A percentile compares a stretch with the other conserved stretches of the same genome.
Conservation (phyloP, 2,797 vertebrate species). For the Bradypodion ventrale region DNA sequence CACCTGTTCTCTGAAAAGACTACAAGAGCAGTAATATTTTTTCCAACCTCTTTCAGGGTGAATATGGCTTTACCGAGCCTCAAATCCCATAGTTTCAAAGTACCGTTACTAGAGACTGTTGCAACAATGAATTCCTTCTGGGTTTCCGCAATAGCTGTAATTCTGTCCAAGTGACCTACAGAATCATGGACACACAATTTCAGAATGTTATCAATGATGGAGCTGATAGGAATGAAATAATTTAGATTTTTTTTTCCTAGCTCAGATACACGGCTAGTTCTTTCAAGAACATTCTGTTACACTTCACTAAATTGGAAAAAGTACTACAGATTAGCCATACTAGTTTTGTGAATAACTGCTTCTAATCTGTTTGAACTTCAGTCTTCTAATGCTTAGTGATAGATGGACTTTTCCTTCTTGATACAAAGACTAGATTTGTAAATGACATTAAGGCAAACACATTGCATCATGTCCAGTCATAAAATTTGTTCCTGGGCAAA, state of each 20-base stretch:
- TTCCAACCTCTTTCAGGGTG: slow-evolving; percentile 54
- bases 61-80: slow-evolving; percentile 51
- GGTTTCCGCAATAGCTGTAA: slow-evolving; percentile 70
- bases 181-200: background rate
- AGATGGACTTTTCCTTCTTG: background rate
- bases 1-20: slow-evolving; percentile 72
- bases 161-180: slow-evolving; percentile 72
- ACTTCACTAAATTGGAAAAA: background rate
- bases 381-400: background rate
- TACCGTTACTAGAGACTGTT: slow-evolving; percentile 71
- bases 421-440: background rate
- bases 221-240: background rate
- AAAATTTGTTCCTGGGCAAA: background rate
- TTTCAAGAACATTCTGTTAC: background rate
- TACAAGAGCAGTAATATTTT: slow-evolving; percentile 61
- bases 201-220: background rate
- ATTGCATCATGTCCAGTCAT: background rate
- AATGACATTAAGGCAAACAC: background rate
- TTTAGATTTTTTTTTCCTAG: background rate
- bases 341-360: background rate
- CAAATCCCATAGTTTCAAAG: slow-evolving; percentile 75
- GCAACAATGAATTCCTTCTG: slow-evolving; percentile 53
- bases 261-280: background rate
- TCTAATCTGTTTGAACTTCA: background rate
- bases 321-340: background rate